Evolutionary conservation across 2,113 vertebrate genomes (phyloP).

Genomic region (Dermatemys mawii): DNA sequence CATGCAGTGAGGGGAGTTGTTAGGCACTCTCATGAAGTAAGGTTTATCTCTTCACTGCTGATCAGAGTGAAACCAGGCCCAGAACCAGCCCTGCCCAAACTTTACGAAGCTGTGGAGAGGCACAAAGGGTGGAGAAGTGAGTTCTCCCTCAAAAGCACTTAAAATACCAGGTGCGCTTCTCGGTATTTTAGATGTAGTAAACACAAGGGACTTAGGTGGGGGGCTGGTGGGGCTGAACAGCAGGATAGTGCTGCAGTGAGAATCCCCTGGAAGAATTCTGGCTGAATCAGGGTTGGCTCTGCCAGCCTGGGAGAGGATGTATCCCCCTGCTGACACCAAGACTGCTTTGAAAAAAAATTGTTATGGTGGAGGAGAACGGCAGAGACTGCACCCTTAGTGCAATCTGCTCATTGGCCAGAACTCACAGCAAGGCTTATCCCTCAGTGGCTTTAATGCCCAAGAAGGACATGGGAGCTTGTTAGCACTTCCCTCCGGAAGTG

Average conservation of each 20-base stretch:
- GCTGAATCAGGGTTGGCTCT: background rate
- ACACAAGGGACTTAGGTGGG: background rate
- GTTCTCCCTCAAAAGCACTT: background rate
- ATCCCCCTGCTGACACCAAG: background rate
- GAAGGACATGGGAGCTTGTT: background rate
- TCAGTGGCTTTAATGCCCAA: background rate
- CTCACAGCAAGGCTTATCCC: background rate
- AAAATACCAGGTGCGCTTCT: background rate
- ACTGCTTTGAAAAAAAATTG: background rate
- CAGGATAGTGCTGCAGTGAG: background rate
- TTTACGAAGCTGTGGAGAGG: background rate
- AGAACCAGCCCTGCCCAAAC: background rate
- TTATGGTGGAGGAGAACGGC: background rate
- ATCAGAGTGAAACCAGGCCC: background rate
- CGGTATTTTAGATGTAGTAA: background rate
- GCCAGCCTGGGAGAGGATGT: background rate
- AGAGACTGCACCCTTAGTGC: background rate
- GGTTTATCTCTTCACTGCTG: background rate
- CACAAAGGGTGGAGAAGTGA: background rate
- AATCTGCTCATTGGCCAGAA: background rate
- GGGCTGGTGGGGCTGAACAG: background rate
- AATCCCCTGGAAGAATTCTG: background rate
- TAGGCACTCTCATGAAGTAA: rapidly evolving
- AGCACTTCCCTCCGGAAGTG: background rate
- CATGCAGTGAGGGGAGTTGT: background rate